These are phyloP conservation scores for Palaemon carinicauda DNA, from an alignment of 1,140 invertebrate species.

Conservation along the genomic window DNA sequence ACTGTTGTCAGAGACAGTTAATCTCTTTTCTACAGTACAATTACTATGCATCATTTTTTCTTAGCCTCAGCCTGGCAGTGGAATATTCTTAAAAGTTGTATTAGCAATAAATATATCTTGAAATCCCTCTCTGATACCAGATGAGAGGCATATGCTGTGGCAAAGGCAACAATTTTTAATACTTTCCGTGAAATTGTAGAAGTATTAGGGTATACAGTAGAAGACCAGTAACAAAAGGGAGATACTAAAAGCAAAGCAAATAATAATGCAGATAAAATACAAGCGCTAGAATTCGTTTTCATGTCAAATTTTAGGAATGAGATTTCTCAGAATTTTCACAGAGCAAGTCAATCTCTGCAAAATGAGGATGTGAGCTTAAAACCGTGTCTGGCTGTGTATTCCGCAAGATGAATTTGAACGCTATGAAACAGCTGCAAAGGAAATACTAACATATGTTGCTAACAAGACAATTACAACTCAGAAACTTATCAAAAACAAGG, in stretches of 20 bases:
- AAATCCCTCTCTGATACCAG: too few relatives aligned
- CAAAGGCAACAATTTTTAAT: too few relatives aligned
- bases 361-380: conserved; percentile 51
- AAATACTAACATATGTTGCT: conserved; percentile 20
- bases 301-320: conserved; percentile 54
- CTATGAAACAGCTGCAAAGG: not conserved
- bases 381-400: conserved; percentile 18
- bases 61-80: not conserved
- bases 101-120: too few relatives aligned
- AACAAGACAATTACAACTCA: conserved; percentile 26
- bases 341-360: conserved; percentile 45
- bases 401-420: not conserved
- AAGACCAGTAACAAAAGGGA: too few relatives aligned
- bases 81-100: conserved; percentile 19
- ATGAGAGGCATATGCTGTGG: too few relatives aligned
- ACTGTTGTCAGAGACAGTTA: not conserved
- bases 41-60: too few relatives aligned
- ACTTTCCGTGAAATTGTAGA: too few relatives aligned
- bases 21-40: not conserved
- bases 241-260: too few relatives aligned
- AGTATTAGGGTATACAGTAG: too few relatives aligned
- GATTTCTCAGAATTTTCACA: conserved; percentile 54
- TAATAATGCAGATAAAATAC: too few relatives aligned
- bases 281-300: conserved; percentile 57
- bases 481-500: conserved; percentile 22